These are phyloP conservation scores for Cephus cinctus DNA, from an alignment of 1,140 invertebrate species.

Conservation along the genomic window DNA sequence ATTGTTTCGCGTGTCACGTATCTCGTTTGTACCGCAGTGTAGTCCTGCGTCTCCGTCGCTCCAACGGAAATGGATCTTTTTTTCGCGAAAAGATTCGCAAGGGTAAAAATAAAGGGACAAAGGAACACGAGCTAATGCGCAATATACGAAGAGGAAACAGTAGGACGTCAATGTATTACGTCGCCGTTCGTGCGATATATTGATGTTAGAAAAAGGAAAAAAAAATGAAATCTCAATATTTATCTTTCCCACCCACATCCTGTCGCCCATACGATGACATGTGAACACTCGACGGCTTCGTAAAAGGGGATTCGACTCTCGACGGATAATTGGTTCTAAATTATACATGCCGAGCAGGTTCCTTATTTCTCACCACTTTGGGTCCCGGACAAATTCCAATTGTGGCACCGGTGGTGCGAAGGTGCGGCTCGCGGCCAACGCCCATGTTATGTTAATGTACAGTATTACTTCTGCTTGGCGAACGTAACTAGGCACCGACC, in stretches of 20 bases:
- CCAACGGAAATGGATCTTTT: too few species aligned
- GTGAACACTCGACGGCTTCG: conserved; percentile 9
- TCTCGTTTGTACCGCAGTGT: too few species aligned
- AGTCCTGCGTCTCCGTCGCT: too few species aligned
- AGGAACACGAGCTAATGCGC: too few species aligned
- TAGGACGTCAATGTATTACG: too few species aligned
- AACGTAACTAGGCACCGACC: too few species aligned
- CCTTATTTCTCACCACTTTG: conserved; percentile 16
- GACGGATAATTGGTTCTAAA: conserved; percentile 19
- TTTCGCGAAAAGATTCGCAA: too few species aligned
- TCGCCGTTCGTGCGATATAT: too few species aligned
- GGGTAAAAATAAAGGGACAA: too few species aligned
- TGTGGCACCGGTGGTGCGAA: conserved; percentile 8
- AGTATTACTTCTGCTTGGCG: background rate
- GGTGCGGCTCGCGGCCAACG: conserved; percentile 44
- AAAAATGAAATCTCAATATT: conserved; percentile 16
- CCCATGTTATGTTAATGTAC: conserved; percentile 51
- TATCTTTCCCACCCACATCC: conserved; percentile 15
- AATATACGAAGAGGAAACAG: too few species aligned
- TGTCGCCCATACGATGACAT: conserved; percentile 3
- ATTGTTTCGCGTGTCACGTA: too few species aligned
- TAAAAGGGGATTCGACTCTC: conserved; percentile 5
- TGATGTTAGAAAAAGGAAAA: background rate
- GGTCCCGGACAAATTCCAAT: conserved; percentile 24
- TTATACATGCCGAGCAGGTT: conserved; percentile 12